A percentile compares a stretch with the other conserved stretches of the same genome.
phyloP scores from a whole-genome alignment of 2,113 vertebrate genomes.

The Terrapene triunguis region DNA sequence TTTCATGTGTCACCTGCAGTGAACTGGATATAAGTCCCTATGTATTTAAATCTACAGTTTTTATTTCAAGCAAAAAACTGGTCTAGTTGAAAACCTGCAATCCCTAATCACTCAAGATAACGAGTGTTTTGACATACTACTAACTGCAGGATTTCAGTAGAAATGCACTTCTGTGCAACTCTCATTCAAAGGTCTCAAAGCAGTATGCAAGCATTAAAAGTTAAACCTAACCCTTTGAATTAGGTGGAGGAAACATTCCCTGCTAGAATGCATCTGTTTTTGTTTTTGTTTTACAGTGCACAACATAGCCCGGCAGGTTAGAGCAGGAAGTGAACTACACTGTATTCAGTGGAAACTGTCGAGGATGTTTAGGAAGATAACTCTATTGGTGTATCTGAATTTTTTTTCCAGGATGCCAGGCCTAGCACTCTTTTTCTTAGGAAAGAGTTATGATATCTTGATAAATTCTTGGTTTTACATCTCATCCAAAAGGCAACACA shows the following conservation, averaged over 20 bases:
- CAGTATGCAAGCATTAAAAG: not conserved
- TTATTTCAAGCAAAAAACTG: not conserved
- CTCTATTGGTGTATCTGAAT: not conserved
- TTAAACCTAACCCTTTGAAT: not conserved
- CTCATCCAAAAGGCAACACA: not conserved
- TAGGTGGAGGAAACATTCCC: not conserved
- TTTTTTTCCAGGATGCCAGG: not conserved
- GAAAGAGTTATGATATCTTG: not conserved
- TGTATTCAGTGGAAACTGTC: not conserved
- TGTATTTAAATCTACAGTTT: not conserved
- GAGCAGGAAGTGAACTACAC: not conserved
- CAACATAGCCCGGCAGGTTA: not conserved
- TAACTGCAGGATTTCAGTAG: not conserved
- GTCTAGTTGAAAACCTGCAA: not conserved
- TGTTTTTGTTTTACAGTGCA: not conserved
- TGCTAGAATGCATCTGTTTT: not conserved
- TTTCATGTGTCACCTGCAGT: not conserved
- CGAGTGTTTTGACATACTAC: not conserved
- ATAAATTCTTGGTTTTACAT: not conserved
- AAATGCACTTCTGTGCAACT: not conserved
- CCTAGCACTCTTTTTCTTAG: not conserved
- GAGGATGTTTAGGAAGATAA: not conserved
- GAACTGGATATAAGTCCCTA: not conserved
- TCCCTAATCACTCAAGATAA: not conserved
- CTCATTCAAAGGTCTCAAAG: not conserved